Conservation (phyloP, 2,888 invertebrate species). For the Achlya flavicornis region DNA sequence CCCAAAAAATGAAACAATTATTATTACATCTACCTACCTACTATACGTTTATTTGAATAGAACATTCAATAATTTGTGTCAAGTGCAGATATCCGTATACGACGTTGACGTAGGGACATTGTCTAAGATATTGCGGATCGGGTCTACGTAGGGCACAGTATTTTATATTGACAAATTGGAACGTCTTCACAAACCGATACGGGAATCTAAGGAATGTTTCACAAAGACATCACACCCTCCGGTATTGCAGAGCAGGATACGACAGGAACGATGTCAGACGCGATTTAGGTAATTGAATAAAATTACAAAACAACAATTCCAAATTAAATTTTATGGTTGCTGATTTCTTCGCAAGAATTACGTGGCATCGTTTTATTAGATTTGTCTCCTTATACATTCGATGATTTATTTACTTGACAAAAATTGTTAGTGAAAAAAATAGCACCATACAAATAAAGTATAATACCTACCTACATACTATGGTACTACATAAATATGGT, state of each 20-base stretch:
- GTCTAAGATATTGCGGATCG: slow-evolving; percentile 29
- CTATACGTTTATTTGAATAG: slow-evolving; percentile 9
- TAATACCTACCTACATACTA: background rate
- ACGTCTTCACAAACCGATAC: slow-evolving; percentile 27
- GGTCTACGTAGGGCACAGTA: slow-evolving; percentile 18
- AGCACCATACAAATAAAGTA: background rate
- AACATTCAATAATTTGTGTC: slow-evolving; percentile 30
- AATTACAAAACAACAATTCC: slow-evolving; percentile 24
- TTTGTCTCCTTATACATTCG: background rate
- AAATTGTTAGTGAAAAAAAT: background rate
- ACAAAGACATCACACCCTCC: slow-evolving; percentile 24
- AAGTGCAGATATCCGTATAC: slow-evolving; percentile 35
- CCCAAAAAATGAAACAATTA: background rate
- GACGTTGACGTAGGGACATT: slow-evolving; percentile 31
- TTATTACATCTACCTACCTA: background rate
- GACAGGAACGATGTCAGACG: slow-evolving; percentile 24
- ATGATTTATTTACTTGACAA: background rate
- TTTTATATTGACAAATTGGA: slow-evolving; percentile 44
- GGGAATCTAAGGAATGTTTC: slow-evolving; percentile 18
- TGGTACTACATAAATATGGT: too few species aligned
- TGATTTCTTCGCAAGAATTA: background rate
- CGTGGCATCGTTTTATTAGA: background rate
- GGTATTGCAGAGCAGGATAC: slow-evolving; percentile 23
- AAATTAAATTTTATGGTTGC: background rate
- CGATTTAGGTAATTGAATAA: slow-evolving; percentile 29